Conservation (phyloP, 1,140 invertebrate genomes). For the Dreissena rostriformis region DNA sequence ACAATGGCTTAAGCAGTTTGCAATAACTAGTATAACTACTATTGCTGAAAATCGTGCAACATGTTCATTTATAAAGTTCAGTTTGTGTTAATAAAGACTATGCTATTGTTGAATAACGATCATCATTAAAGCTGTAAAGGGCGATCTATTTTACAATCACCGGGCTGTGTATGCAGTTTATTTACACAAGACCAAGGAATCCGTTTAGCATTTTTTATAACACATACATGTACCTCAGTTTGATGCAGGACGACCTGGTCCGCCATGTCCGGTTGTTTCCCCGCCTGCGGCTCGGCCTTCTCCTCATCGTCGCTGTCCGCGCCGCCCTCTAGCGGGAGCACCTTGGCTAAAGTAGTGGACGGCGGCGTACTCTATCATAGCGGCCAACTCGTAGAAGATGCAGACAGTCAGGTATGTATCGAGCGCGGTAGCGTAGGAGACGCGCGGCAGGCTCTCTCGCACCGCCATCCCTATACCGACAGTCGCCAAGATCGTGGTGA, state of each 20-base stretch:
- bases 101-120: too few relatives aligned
- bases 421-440: conserved; percentile 92
- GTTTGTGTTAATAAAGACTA: too few relatives aligned
- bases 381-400: conserved; percentile 96
- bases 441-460: conserved; percentile 84
- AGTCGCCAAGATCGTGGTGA: conserved; percentile 85
- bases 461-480: conserved; percentile 85
- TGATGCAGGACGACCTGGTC: background rate
- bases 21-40: too few relatives aligned
- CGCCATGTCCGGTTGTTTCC: background rate
- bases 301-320: conserved; percentile 60
- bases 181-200: too few relatives aligned
- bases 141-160: too few relatives aligned
- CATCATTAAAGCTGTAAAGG: too few relatives aligned
- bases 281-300: background rate
- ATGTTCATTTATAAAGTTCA: too few relatives aligned
- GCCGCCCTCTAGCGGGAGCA: conserved; percentile 66
- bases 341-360: conserved; percentile 97
- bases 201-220: too few relatives aligned
- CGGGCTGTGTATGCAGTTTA: too few relatives aligned
- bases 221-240: too few relatives aligned
- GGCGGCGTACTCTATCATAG: conserved; percentile 94
- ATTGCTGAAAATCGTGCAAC: too few relatives aligned
- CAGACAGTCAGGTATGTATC: conserved; percentile 97
- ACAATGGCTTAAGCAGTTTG: too few relatives aligned